These are phyloP conservation scores for Dryomyza anilis DNA, from an alignment of 2,888 invertebrate species.

Conservation along the genomic window DNA sequence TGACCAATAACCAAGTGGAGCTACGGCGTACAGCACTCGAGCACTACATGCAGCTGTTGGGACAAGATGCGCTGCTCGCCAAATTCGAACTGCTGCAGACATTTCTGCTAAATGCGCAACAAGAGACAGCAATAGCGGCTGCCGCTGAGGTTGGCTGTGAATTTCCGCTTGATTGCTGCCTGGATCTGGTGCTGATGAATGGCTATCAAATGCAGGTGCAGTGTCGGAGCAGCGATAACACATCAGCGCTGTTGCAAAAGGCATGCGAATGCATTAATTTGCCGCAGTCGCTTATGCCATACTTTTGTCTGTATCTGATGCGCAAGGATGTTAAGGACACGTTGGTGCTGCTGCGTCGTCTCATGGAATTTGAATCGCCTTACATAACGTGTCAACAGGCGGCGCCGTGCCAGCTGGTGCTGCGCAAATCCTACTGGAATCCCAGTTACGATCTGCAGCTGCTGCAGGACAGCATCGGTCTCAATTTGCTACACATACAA, in stretches of 20 bases:
- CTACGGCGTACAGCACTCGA: conserved; percentile 84
- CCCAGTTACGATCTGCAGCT: conserved; percentile 80
- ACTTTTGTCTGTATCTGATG: conserved; percentile 89
- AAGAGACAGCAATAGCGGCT: conserved; percentile 76
- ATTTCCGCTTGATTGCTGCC: conserved; percentile 62
- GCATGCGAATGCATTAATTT: conserved; percentile 82
- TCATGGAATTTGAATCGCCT: conserved; percentile 97
- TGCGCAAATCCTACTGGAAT: conserved; percentile 94
- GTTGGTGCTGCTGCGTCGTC: conserved; percentile 78
- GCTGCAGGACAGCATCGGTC: conserved; percentile 78
- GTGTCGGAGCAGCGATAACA: conserved; percentile 80
- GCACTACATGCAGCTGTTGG: conserved; percentile 92
- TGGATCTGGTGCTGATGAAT: conserved; percentile 77
- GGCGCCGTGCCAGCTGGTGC: conserved; percentile 78
- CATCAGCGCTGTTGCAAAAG: conserved; percentile 82
- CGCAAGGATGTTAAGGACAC: conserved; percentile 69
- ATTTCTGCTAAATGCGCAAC: conserved; percentile 89
- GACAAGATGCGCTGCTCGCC: conserved; percentile 82
- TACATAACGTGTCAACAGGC: conserved; percentile 84
- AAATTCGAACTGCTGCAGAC: conserved; percentile 81
- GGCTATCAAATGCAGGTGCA: conserved; percentile 82
- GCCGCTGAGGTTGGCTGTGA: conserved; percentile 62
- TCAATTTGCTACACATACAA: conserved; percentile 87
- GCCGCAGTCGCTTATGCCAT: conserved; percentile 78
- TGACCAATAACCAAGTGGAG: conserved; percentile 84